A percentile compares a stretch with the other conserved stretches of the same genome.
These are phyloP conservation scores for Macroglossus sobrinus DNA, from an alignment of 2,113 vertebrate species.

Conservation along the genomic window DNA sequence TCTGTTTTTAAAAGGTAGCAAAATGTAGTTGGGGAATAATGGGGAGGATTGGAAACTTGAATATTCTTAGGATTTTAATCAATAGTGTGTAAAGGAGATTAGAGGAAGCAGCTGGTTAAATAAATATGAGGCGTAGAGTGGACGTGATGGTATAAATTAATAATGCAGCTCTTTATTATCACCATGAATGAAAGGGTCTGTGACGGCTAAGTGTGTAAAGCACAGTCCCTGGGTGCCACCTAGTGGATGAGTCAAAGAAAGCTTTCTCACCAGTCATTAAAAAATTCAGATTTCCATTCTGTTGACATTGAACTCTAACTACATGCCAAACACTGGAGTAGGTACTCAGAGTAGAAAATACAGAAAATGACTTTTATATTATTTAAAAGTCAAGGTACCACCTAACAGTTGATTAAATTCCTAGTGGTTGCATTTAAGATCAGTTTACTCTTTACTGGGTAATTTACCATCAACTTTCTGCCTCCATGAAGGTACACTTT, in stretches of 20 bases:
- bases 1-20: slow-evolving; percentile 82
- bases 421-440: not conserved
- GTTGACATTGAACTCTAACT: not conserved
- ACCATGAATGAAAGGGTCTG: slow-evolving; percentile 83
- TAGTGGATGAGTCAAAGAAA: slow-evolving; percentile 74
- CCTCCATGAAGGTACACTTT: not conserved
- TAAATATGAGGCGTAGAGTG: slow-evolving; percentile 85
- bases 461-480: not conserved
- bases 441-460: not conserved
- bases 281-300: not conserved
- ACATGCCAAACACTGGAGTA: not conserved
- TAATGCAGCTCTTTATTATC: slow-evolving; percentile 88
- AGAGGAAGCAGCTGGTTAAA: slow-evolving; percentile 90
- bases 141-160: slow-evolving; percentile 87
- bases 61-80: slow-evolving; percentile 83
- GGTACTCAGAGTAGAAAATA: not conserved
- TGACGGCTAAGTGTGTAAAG: slow-evolving; percentile 62
- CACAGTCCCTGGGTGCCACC: slow-evolving; percentile 79
- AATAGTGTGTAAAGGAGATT: slow-evolving; percentile 83
- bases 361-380: not conserved
- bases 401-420: not conserved
- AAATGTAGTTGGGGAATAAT: slow-evolving; percentile 80
- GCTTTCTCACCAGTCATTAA: not conserved
- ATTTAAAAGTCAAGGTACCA: not conserved
- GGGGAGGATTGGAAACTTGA: slow-evolving; percentile 43